Evolutionary conservation across 2,888 invertebrate species (phyloP).

Genomic region (Hoplodrina ambigua): DNA sequence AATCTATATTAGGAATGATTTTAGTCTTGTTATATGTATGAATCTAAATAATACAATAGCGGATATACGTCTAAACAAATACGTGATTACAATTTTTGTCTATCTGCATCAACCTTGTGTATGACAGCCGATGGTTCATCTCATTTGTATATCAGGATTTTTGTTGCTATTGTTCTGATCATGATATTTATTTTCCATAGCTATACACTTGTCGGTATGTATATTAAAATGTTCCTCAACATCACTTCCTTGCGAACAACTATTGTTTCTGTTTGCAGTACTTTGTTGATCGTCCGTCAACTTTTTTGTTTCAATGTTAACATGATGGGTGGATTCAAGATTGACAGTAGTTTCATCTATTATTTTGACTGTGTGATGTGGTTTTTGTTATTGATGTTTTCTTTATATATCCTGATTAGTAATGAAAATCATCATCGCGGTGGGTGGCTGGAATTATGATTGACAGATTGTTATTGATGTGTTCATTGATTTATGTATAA

Average conservation of each 20-base stretch:
- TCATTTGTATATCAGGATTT: constrained; percentile 78
- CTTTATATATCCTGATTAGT: constrained; percentile 29
- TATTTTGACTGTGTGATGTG: constrained; percentile 29
- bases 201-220: constrained; percentile 57
- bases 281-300: constrained; percentile 52
- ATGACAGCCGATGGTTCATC: constrained; percentile 76
- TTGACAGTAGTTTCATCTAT: constrained; percentile 43
- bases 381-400: constrained; percentile 28
- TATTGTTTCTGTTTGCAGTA: constrained; percentile 51
- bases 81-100: constrained; percentile 29
- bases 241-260: constrained; percentile 61
- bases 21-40: background rate
- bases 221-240: constrained; percentile 58
- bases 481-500: constrained; percentile 1
- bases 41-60: background rate
- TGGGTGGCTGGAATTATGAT: constrained; percentile 20
- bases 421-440: constrained; percentile 18
- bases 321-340: constrained; percentile 34
- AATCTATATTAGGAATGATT: background rate
- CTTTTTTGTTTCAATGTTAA: constrained; percentile 53
- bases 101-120: constrained; percentile 68
- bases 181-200: constrained; percentile 66
- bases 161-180: constrained; percentile 74
- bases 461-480: constrained; percentile 10
- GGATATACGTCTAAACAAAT: background rate